A percentile compares a stretch with the other conserved stretches of the same genome.
These are phyloP conservation scores for Lepidothrix coronata DNA, from an alignment of 2,113 vertebrate genomes.

Conservation along the genomic window DNA sequence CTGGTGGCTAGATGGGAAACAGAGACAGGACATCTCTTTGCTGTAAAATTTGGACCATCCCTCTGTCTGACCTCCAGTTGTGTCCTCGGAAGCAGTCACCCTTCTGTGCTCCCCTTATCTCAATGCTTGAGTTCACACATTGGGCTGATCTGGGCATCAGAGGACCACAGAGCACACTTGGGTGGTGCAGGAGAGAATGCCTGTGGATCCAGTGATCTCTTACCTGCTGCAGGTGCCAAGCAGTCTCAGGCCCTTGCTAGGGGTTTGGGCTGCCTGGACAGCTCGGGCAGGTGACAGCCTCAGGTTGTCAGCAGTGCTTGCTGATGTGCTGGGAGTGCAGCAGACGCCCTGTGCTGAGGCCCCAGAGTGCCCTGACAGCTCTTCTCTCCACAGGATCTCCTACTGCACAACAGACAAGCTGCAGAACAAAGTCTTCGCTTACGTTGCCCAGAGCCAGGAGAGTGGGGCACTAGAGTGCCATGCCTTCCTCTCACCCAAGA, in stretches of 20 bases:
- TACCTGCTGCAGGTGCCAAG: not conserved
- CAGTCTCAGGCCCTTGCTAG: not conserved
- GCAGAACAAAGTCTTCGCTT: conserved; percentile 93
- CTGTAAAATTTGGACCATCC: not conserved
- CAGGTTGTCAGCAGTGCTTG: not conserved
- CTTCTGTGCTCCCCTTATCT: not conserved
- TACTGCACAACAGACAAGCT: conserved; percentile 93
- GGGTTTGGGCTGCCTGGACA: not conserved
- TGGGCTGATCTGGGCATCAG: not conserved
- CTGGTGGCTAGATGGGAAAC: not conserved
- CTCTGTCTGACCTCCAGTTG: not conserved
- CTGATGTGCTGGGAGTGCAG: not conserved
- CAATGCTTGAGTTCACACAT: not conserved
- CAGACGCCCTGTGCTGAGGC: not conserved
- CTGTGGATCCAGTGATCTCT: not conserved
- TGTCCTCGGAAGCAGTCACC: not conserved
- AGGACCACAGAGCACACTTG: not conserved
- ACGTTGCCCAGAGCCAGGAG: conserved; percentile 87
- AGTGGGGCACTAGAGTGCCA: conserved; percentile 88
- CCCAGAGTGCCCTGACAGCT: not conserved
- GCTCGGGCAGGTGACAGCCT: not conserved
- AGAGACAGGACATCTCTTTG: not conserved
- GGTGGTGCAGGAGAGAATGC: not conserved
- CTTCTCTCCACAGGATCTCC: conserved; percentile 81
- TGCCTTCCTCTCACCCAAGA: conserved; percentile 90